These are phyloP conservation scores for Charina bottae DNA, from an alignment of 2,113 vertebrate species.

Conservation along the genomic window DNA sequence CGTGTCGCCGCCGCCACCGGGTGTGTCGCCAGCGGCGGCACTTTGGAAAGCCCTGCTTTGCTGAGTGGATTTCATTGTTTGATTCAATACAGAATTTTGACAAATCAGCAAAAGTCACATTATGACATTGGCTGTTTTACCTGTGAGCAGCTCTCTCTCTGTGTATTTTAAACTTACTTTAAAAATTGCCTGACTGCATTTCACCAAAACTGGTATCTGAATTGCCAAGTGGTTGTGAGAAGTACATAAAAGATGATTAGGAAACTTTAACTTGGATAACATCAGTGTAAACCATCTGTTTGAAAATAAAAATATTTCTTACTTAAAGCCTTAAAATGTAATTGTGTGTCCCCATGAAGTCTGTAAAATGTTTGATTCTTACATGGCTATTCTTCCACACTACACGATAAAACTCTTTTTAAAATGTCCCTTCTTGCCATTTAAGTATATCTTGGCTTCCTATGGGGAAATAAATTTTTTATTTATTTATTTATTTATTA, in stretches of 20 bases:
- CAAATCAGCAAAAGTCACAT: not conserved
- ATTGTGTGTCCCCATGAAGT: not conserved
- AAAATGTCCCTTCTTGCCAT: not conserved
- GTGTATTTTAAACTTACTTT: not conserved
- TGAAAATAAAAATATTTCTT: not conserved
- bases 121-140: not conserved
- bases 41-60: too few relatives aligned
- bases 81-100: not conserved
- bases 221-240: not conserved
- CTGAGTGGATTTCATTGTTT: not conserved
- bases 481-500: too few relatives aligned
- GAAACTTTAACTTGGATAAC: not conserved
- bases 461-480: not conserved
- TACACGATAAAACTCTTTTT: not conserved
- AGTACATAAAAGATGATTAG: not conserved
- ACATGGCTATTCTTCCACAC: not conserved
- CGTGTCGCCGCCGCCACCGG: too few relatives aligned
- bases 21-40: too few relatives aligned
- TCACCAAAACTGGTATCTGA: not conserved
- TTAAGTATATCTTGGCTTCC: not conserved
- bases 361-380: not conserved
- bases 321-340: not conserved
- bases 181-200: not conserved
- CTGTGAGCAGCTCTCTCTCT: not conserved
- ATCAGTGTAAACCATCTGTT: not conserved